Evolutionary conservation across 1,140 invertebrate species (phyloP), one percentile per base, ranked within the genome.

Genomic region (Trichonephila clavipes): DNA sequence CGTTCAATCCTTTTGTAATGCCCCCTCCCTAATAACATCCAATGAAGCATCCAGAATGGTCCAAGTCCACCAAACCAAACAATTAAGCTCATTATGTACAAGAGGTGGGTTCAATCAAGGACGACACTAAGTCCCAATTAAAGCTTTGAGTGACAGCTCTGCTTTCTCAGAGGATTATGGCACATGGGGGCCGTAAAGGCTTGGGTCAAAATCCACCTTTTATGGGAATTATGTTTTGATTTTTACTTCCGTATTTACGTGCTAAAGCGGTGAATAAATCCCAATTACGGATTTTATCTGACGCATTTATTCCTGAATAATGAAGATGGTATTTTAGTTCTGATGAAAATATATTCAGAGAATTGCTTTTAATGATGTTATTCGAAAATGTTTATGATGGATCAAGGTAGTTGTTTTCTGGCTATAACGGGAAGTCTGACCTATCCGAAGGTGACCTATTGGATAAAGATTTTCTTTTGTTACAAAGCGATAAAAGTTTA

Each of bases 61-160:
- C 16, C 7, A 16, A 77, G 28, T 34, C 19, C 28, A 81, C 28
- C n/a, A 59, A 59, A 59, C 2, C 69, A 28, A 81, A 34, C 89
- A 40, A 90, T 90, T 82, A 90, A 72, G 21, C 89, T 90, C 89
- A 90, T 92, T 92, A 92, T 44, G 59, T 28, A 69, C 34, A 18
- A 88, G n/a, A 62, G 19, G 34, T 24, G 81, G 34, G 58, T 18
- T 64, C 58, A 81, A 69, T 64, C 59, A 62, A 69, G 8, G 51
- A 58, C 7, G 28, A 8, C 14, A 21, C 64, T 89, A 66, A 92
- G 90, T 64, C 61, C 90, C 90, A 92, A 85, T 92, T 92, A 92
- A 85, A 69, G 58, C 66, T 92, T 85, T 85, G 90, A 92, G 51
- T 92, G 90, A 92, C 90, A 92, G 21, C 40, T 21, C 28, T 18